Evolutionary conservation across 2,113 vertebrate genomes (phyloP).

Genomic region (Naja naja): DNA sequence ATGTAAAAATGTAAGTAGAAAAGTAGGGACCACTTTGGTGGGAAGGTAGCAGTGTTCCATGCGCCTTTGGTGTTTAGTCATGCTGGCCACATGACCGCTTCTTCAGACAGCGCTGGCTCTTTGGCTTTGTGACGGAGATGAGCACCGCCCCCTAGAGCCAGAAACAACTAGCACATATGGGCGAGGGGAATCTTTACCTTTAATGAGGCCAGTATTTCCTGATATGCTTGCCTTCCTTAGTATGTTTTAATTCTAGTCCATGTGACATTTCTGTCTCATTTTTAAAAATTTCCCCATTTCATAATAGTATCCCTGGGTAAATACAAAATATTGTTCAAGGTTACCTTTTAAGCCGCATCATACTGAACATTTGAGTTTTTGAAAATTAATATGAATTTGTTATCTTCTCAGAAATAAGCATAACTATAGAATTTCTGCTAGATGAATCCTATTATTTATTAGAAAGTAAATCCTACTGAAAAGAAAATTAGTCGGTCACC

Average conservation of each 20-base stretch:
- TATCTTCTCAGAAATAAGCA: not conserved
- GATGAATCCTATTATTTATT: not conserved
- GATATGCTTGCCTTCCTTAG: fast-evolving
- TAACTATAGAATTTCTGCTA: not conserved
- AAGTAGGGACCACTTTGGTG: no score
- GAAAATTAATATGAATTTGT: not conserved
- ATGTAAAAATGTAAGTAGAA: no score
- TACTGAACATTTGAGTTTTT: fast-evolving
- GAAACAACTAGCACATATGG: no score
- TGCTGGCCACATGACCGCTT: no score
- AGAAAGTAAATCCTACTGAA: not conserved
- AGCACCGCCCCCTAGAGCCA: no score
- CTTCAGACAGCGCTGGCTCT: no score
- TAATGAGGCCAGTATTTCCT: not conserved
- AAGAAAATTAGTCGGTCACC: not conserved
- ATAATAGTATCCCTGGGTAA: not conserved
- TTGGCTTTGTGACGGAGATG: no score
- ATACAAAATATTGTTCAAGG: not conserved
- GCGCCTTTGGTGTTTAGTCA: no score
- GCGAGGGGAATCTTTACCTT: no score
- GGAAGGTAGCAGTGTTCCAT: no score
- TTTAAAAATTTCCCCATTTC: constrained; percentile 2
- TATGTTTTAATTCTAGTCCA: fast-evolving
- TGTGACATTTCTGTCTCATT: not conserved
- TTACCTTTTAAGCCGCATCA: not conserved